Conservation (phyloP, 2,797 vertebrate species). For the Spatula clypeata region DNA sequence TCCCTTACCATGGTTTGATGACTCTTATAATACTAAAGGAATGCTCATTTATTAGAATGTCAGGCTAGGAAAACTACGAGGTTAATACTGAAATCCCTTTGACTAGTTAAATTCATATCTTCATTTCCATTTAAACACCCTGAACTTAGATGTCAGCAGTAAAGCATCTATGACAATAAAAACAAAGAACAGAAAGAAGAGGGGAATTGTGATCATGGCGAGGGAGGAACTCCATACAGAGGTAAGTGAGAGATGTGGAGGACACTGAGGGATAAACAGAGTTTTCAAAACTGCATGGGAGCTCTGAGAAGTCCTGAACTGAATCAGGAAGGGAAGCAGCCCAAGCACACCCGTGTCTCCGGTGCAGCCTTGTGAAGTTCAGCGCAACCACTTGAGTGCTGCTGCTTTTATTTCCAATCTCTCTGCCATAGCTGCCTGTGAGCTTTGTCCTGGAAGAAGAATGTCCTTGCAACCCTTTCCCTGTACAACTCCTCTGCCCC, state of each 20-base stretch:
- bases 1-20: conserved; percentile 14
- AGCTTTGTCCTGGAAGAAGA: background rate
- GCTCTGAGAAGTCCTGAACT: background rate
- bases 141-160: background rate
- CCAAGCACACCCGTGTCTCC: background rate
- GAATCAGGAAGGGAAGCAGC: background rate
- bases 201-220: background rate
- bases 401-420: background rate
- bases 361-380: background rate
- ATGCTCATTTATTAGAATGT: background rate
- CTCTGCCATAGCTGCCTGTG: background rate
- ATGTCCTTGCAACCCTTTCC: background rate
- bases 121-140: conserved; percentile 4
- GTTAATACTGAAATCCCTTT: conserved; percentile 45
- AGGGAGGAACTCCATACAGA: background rate
- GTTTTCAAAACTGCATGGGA: fast-evolving
- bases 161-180: background rate
- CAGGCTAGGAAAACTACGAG: conserved; percentile 18
- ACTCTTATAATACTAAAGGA: conserved; percentile 41
- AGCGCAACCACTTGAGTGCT: background rate
- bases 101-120: conserved; percentile 39
- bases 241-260: fast-evolving
- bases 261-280: fast-evolving
- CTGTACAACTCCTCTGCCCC: background rate
- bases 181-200: background rate